A percentile compares a stretch with the other conserved stretches of the same genome.
phyloP scores from a whole-genome alignment of 2,113 vertebrate species.

The Alligator sinensis region DNA sequence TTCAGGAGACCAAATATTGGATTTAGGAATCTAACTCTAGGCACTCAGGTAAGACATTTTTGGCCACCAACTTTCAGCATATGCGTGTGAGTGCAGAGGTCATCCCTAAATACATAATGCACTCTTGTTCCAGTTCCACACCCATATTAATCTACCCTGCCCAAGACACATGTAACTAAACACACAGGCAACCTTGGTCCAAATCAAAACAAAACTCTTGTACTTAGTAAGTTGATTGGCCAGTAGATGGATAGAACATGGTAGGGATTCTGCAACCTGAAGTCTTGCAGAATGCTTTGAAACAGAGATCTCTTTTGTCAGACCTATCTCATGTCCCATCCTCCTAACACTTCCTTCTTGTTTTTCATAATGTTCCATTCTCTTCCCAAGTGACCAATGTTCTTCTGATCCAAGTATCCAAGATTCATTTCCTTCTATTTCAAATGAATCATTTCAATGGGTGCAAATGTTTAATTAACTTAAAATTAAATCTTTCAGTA shows the following conservation, averaged over 20 bases:
- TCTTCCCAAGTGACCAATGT: neutral
- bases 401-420: neutral
- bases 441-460: conserved; percentile 6
- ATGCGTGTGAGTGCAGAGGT: neutral
- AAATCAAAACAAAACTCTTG: neutral
- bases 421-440: conserved; percentile 4
- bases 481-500: neutral
- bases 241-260: neutral
- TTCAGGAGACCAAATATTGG: accelerated
- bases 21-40: neutral
- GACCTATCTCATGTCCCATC: neutral
- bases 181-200: neutral
- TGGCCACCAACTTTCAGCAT: neutral
- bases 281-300: neutral
- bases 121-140: neutral
- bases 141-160: neutral
- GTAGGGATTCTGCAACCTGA: neutral
- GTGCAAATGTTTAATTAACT: neutral
- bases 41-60: neutral
- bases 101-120: neutral
- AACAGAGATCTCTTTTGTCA: neutral
- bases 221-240: accelerated
- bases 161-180: neutral
- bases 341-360: neutral
- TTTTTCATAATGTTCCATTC: neutral